Base-by-base conservation (phyloP, 2,113 vertebrate genomes). In the Macrotis lagotis region DNA sequence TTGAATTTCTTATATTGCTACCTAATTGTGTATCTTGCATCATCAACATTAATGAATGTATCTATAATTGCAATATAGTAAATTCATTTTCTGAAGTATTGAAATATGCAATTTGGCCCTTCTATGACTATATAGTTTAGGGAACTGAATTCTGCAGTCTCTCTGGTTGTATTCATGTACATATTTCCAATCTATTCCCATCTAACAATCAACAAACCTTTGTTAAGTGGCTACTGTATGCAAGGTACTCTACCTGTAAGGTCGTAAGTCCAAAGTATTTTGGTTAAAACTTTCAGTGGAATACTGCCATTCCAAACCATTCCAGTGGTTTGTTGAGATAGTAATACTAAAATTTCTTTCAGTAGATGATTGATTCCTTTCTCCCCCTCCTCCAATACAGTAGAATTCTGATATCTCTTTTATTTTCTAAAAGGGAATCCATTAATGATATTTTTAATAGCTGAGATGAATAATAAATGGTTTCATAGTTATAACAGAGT, bases 351-450 rank as follows among this genome's bases (percentile, higher is more conserved):
- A 93, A 93, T 51, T 11, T 4, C 0, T 48, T 92, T 47, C 93
- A 92, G 94, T 55, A 95, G 91, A 90, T 89, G 92, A 51, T 26
- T 37, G 26, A 50, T 96, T 97, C 96, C 97, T 94, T 83, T 83
- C 66, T 83, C 8, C n/a, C n/a, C 37, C n/a, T 83, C 90, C 89
- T 93, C 90, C 88, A 59, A 3, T 12, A 49, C 11, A 50, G 74
- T 92, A 8, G 55, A 93, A 93, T 50, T 92, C 88, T 91, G 25
- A 53, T 92, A 96, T 96, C 91, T 94, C 51, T 93, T 51, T 59
- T 88, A 48, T 96, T 97, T 98, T 96, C 93, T 89, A 94, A 97
- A 95, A 96, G 89, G 55, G 96, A 94, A 96, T 90, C 90, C 26
- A 97, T 37, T 96, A 97, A 88, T 97, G 96, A 93, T 51, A n/a